Conservation (phyloP, 2,888 invertebrate genomes). For the Epinotia nisella region DNA sequence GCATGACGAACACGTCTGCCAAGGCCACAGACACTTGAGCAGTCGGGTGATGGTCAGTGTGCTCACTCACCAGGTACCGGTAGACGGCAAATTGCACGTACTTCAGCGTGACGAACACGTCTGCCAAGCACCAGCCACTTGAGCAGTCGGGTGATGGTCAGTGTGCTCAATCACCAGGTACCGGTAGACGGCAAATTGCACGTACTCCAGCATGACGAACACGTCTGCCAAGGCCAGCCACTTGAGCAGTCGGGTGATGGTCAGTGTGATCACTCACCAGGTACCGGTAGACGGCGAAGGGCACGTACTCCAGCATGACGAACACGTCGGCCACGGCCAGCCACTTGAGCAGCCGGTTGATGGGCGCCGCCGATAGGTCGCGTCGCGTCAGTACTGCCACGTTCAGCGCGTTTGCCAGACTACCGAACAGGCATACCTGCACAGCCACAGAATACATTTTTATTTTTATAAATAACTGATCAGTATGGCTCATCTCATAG, state of each 20-base stretch:
- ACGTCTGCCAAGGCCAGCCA: slow-evolving; percentile 94
- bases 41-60: too few relatives aligned
- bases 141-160: too few relatives aligned
- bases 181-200: slow-evolving; percentile 76
- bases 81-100: too few relatives aligned
- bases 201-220: slow-evolving; percentile 92
- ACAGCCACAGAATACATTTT: slow-evolving; percentile 28
- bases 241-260: slow-evolving; percentile 94
- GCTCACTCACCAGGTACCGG: too few relatives aligned
- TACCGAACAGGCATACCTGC: slow-evolving; percentile 93
- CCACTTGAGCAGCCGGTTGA: slow-evolving; percentile 93
- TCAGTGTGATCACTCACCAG: slow-evolving; percentile 65
- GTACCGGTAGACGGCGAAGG: slow-evolving; percentile 78
- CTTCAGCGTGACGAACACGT: too few relatives aligned
- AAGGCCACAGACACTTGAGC: too few relatives aligned
- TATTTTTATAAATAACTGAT: too few relatives aligned
- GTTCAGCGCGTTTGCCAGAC: slow-evolving; percentile 94
- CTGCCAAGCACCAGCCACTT: too few relatives aligned
- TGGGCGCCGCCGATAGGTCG: slow-evolving; percentile 92
- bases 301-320: slow-evolving; percentile 91
- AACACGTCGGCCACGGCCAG: slow-evolving; percentile 95
- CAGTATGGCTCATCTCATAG: too few relatives aligned
- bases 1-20: too few relatives aligned
- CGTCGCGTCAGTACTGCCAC: slow-evolving; percentile 93
- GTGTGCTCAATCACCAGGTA: slow-evolving; percentile 68